Evolutionary conservation across 1,140 invertebrate genomes (phyloP).

Genomic region (Diabrotica undecimpunctata): DNA sequence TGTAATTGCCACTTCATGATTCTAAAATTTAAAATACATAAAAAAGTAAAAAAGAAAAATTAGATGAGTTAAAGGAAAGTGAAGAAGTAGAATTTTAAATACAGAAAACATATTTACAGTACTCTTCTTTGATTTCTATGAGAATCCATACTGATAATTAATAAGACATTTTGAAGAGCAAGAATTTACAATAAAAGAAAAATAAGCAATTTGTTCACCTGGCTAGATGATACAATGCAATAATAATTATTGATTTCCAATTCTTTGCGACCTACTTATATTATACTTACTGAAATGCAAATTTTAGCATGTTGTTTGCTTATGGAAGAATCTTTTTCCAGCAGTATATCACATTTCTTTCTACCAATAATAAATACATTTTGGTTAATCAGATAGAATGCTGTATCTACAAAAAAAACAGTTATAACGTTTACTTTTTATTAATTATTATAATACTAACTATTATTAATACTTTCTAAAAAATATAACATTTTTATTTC

Average conservation of each 20-base stretch:
- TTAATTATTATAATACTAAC: background rate
- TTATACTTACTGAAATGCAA: slow-evolving; percentile 26
- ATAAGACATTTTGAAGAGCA: too few relatives aligned
- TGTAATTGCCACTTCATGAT: slow-evolving; percentile 41
- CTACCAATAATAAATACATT: slow-evolving; percentile 27
- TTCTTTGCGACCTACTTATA: too few relatives aligned
- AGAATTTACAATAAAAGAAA: too few relatives aligned
- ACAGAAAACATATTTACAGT: too few relatives aligned
- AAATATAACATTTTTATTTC: slow-evolving; percentile 15
- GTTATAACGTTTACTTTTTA: background rate
- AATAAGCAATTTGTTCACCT: too few relatives aligned
- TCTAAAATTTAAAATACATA: slow-evolving; percentile 12
- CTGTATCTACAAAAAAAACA: slow-evolving; percentile 18
- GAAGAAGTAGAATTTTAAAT: too few relatives aligned
- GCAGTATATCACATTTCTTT: slow-evolving; percentile 33
- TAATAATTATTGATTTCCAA: too few relatives aligned
- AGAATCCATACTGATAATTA: too few relatives aligned
- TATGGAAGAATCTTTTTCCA: slow-evolving; percentile 32
- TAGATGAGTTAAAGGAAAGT: too few relatives aligned
- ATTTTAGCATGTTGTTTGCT: slow-evolving; percentile 32
- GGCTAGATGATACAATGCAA: too few relatives aligned
- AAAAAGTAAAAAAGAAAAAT: background rate
- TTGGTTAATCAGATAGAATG: slow-evolving; percentile 23
- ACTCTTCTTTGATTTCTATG: too few relatives aligned
- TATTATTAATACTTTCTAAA: slow-evolving; percentile 8